Evolutionary conservation across 1,140 invertebrate species (phyloP), one percentile per base, ranked within the genome.

Genomic region (Papilio polyxenes): DNA sequence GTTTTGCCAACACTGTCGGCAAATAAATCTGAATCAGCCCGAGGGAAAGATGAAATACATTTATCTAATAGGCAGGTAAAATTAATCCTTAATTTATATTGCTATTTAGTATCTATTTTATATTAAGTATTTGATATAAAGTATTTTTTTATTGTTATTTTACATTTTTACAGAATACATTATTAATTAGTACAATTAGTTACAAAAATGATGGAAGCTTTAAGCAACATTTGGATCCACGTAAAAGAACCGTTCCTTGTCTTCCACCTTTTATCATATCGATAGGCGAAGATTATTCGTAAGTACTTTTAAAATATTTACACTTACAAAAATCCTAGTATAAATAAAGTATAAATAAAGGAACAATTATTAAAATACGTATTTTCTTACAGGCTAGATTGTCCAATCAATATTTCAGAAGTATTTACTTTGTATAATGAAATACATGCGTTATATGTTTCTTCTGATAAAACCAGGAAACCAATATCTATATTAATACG

Each of bases 231-330:
- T 75, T 84, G 75, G 78, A 89, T 56, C 2, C 72, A 40, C 76
- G 69, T 7, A 44, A 85, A 23, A 65, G 53, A 6, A 44, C 17
- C 17, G 81, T 80, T 49, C 65, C 82, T 13, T 92, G 91, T 82
- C 79, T 88, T 81, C 78, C 88, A n/a, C 89, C 91, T 5, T 80
- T 89, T 8, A n/a, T 81, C 15, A 85, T 93, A 80, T 89, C 75
- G 82, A 87, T 93, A 20, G 89, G 90, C 9, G 78, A 83, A 44
- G 85, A 92, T 82, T 82, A 87, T 65, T 72, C 82, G 92, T 93
- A 82, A 91, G 91, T 90, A n/a, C 51, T 23, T 82, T n/a, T 59
- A 17, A 59, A 59, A n/a, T 59, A 59, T 20, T 17, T n/a, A 20
- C 8, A n/a, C 8, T 59, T 59, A 7, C 17, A 20, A 6, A 3